Percentiles rank a stretch among this genome's conserved stretches.
phyloP scores from a whole-genome alignment of 2,797 vertebrate species.

The Apogon talboti region DNA sequence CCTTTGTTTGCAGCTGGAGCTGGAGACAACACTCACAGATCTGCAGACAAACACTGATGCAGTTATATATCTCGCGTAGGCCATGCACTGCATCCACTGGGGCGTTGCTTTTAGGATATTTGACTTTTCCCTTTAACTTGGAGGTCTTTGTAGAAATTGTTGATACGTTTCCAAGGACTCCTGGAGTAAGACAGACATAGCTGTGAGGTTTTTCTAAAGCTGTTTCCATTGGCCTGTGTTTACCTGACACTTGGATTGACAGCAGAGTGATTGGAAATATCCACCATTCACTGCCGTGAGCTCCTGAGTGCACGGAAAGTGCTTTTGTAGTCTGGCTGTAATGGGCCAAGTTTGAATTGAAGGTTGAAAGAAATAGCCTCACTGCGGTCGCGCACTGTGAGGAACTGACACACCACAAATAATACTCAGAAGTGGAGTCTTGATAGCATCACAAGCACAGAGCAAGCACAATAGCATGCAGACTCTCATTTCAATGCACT shows the following conservation, averaged over 20 bases:
- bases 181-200: conserved; percentile 82
- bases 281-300: conserved; percentile 87
- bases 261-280: conserved; percentile 92
- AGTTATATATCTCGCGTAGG: conserved; percentile 81
- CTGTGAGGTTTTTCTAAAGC: conserved; percentile 85
- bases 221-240: conserved; percentile 88
- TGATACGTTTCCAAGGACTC: conserved; percentile 81
- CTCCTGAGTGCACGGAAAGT: conserved; percentile 89
- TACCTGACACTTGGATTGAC: conserved; percentile 91
- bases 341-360: conserved; percentile 91
- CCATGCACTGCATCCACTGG: conserved; percentile 77
- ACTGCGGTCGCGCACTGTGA: conserved; percentile 84
- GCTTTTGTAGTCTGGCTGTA: conserved; percentile 91
- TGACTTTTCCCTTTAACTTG: conserved; percentile 82
- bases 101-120: conserved; percentile 82
- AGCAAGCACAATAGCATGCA: conserved; percentile 79
- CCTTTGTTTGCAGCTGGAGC: conserved; percentile 49
- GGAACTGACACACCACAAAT: conserved; percentile 88
- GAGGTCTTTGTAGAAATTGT: conserved; percentile 85
- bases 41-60: conserved; percentile 73
- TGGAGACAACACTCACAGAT: conserved; percentile 50
- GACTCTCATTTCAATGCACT: conserved; percentile 83
- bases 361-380: conserved; percentile 89
- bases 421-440: conserved; percentile 80
- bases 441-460: conserved; percentile 80